Percentiles rank a stretch among this genome's conserved stretches.
phyloP scores from a whole-genome alignment of 64 coral and sea anemone species.

The Actinia tenebrosa region DNA sequence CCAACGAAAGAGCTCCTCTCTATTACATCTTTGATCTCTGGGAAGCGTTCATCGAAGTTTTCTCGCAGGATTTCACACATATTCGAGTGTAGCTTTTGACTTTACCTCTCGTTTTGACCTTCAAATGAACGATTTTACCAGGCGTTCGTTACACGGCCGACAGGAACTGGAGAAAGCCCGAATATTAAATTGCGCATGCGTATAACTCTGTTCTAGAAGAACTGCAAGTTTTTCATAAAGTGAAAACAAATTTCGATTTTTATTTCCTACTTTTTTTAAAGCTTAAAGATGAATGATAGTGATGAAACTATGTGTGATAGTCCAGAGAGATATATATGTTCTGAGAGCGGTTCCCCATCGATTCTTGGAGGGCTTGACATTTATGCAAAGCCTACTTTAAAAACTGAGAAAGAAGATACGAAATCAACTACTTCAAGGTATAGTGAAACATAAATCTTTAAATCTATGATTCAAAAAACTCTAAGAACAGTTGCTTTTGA shows the following conservation, averaged over 20 bases:
- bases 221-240: neutral
- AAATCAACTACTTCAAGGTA: neutral
- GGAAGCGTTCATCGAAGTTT: constrained; percentile 87
- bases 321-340: neutral
- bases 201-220: neutral
- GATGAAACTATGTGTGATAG: constrained; percentile 15
- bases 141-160: neutral
- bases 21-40: constrained; percentile 71
- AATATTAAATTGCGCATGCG: neutral
- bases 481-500: neutral
- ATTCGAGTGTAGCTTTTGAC: neutral
- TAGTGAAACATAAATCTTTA: neutral
- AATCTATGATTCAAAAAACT: too few relatives aligned
- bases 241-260: neutral
- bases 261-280: neutral
- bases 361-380: constrained; percentile 11
- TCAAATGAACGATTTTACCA: neutral
- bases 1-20: constrained; percentile 81
- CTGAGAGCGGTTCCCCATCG: constrained; percentile 3
- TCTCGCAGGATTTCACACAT: constrained; percentile 76
- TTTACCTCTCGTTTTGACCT: neutral
- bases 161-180: neutral
- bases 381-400: neutral
- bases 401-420: neutral
- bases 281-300: neutral